phyloP scores from a whole-genome alignment of 2,113 vertebrate genomes.

The Albula glossodonta region DNA sequence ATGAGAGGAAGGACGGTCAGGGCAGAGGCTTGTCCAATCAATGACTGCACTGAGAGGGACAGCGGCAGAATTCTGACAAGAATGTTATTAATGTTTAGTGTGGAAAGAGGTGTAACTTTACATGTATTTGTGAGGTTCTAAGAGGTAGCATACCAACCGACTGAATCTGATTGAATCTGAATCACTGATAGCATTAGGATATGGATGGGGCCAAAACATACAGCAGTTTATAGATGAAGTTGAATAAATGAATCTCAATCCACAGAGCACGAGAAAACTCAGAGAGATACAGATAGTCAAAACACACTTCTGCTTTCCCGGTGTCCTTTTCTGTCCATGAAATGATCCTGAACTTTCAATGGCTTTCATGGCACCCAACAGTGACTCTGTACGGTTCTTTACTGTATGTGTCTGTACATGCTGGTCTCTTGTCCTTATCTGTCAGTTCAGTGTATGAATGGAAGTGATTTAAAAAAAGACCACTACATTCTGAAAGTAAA shows the following conservation, averaged over 20 bases:
- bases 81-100: background rate
- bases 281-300: background rate
- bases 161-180: background rate
- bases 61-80: background rate
- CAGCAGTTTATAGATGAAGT: background rate
- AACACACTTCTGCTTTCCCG: background rate
- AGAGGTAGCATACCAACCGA: background rate
- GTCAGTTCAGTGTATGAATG: slow-evolving; percentile 23
- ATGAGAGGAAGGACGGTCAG: background rate
- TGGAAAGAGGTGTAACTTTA: background rate
- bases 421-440: background rate
- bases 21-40: background rate
- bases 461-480: background rate
- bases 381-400: slow-evolving; percentile 26
- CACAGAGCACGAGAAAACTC: background rate
- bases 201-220: background rate
- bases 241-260: background rate
- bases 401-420: slow-evolving; percentile 1
- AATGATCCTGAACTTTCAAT: slow-evolving; percentile 7
- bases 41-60: background rate
- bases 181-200: background rate
- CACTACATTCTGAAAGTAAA: slow-evolving; percentile 24
- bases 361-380: background rate
- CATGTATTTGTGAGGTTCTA: background rate
- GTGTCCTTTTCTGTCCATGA: background rate